phyloP scores from a whole-genome alignment of 2,888 invertebrate species.

The Eilema depressum region DNA sequence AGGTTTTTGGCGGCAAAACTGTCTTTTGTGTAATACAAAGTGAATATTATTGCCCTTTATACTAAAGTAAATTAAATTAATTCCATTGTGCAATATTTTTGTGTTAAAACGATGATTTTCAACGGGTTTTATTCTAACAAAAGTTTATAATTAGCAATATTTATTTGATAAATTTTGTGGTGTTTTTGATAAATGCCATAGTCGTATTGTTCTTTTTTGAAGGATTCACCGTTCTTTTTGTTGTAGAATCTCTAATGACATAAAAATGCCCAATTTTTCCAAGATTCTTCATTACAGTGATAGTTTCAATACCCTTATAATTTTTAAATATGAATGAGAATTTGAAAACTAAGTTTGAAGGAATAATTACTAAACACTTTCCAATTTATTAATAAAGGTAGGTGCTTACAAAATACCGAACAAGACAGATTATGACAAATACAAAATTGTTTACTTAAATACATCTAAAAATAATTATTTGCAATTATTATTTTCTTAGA shows the following conservation, averaged over 20 bases:
- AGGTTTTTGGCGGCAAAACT: constrained; percentile 60
- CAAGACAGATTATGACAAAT: no score
- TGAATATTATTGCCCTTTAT: constrained; percentile 59
- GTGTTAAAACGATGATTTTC: constrained; percentile 56
- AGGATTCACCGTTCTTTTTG: neutral
- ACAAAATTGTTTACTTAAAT: no score
- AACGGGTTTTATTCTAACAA: constrained; percentile 52
- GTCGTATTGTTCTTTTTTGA: neutral
- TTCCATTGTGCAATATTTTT: constrained; percentile 55
- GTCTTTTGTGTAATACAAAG: constrained; percentile 61
- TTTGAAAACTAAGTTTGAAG: no score
- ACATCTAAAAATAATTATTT: no score
- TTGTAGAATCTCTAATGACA: no score
- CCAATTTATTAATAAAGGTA: no score
- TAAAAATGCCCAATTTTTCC: neutral
- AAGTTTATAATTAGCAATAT: constrained; percentile 50
- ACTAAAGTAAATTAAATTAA: constrained; percentile 59
- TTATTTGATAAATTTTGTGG: constrained; percentile 44
- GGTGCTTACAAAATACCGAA: no score
- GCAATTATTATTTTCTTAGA: no score
- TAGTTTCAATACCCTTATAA: no score
- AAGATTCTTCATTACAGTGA: neutral
- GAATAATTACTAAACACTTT: no score
- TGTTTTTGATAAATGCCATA: constrained; percentile 25
- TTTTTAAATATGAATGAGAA: no score